Base-by-base conservation (phyloP, 1,140 invertebrate species). In the Dufourea novaeangliae region DNA sequence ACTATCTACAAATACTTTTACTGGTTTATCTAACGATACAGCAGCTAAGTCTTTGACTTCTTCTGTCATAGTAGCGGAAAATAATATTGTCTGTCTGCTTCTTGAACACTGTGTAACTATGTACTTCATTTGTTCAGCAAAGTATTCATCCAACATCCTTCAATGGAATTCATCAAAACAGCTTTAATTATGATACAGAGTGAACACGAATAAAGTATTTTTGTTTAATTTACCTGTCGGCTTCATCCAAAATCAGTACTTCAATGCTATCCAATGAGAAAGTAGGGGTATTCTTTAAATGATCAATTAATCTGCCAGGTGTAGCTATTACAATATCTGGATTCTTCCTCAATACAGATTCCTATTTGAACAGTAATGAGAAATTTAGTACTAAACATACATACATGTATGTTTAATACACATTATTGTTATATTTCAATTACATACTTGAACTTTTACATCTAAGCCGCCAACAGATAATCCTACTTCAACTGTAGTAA, bases 21-120 rank as follows among this genome's bases (percentile, higher is more conserved):
- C 96, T 0, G 99, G 98, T 79, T 97, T 96, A 57, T 96, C 95
- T 6, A 99, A 92, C 0, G 98, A 99, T 0, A 99, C 96, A 2
- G 97, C 94, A 0, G 97, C 98, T 56, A 99, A 93, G 93, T 99
- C 97, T 92, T 98, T 96, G 0, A 99, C 98, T 92, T 97, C 95
- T 62, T 99, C 98, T 5, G 98, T 99, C 98, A 99, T 99, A 2
- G 99, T 99, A 17, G 99, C 99, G 2, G 98, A 99, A 92, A 99
- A 99, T 25, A 99, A 92, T 94, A 99, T 97, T 0, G 98, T 99
- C 92, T 99, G 98, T n/a, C 98, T 93, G n/a, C 95, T 98, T 52
- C 95, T 94, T 3, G 97, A 94, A 92, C 98, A 99, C 80, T 98
- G 96, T 41, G 95, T 95, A 44, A 98, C 95, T 85, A 99, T 97